These are phyloP conservation scores for Lochmaea capreae DNA, from an alignment of 2,888 invertebrate genomes.

Conservation along the genomic window DNA sequence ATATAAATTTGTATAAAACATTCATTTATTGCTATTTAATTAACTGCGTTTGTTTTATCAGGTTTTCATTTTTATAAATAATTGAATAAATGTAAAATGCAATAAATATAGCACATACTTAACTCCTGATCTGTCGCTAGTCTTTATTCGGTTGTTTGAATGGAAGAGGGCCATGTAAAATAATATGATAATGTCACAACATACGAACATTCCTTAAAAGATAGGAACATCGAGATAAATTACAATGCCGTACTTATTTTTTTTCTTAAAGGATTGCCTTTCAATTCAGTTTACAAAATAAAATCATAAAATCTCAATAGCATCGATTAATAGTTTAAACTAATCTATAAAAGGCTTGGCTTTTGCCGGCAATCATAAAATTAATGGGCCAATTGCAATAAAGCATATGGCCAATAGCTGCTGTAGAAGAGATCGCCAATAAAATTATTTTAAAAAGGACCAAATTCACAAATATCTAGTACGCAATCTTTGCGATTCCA, in stretches of 20 bases:
- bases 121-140: slow-evolving; percentile 28
- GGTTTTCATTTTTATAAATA: neutral
- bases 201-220: slow-evolving; percentile 46
- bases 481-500: too few relatives aligned
- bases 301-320: neutral
- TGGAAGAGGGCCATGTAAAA: slow-evolving; percentile 44
- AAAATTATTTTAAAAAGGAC: too few relatives aligned
- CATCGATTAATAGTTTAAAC: too few relatives aligned
- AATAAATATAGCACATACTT: neutral
- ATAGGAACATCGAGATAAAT: slow-evolving; percentile 42
- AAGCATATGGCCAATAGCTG: too few relatives aligned
- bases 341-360: too few relatives aligned
- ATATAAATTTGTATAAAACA: too few relatives aligned
- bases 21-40: too few relatives aligned
- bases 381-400: too few relatives aligned
- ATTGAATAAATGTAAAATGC: neutral
- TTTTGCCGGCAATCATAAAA: too few relatives aligned
- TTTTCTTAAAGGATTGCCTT: neutral
- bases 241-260: neutral
- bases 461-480: too few relatives aligned
- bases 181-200: slow-evolving; percentile 49
- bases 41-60: too few relatives aligned
- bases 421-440: too few relatives aligned
- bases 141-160: slow-evolving; percentile 36
- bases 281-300: neutral